Evolutionary conservation across 2,797 vertebrate species (phyloP), one percentile per base, ranked within the genome.

Genomic region (Coracias cyanogaster): DNA sequence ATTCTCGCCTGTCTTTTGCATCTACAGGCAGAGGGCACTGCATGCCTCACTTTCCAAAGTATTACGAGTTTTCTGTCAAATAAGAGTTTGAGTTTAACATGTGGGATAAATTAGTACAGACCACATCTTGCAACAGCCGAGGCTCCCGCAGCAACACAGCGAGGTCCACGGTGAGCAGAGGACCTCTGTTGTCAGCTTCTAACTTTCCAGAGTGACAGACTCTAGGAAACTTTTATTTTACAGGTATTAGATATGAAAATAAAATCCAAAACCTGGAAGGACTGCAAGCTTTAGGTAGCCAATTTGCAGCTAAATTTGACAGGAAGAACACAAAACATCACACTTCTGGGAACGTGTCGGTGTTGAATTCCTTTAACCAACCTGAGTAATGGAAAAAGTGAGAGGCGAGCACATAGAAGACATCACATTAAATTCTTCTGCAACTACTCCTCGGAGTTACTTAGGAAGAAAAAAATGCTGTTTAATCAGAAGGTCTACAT

Each of bases 331-430:
- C 3, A 12, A 16, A 78, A 39, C 51, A 52, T 51, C 29, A n/a
- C 28, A 6, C 46, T 48, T 28, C 33, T 22, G 41, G 55, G 66
- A 82, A 79, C 9, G 29, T 35, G 28, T 6, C 69, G 5, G 43
- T 21, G 66, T 3, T 69, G 88, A 89, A 90, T 91, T 94, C 88
- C 87, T 57, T 49, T 37, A 66, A 46, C 8, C 7, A 79, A 79
- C 28, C 21, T 46, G 45, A 84, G 89, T 90, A 90, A 96, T 74
- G 88, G 90, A 92, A 94, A 93, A 92, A 95, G 22, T 72, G 73
- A 94, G 80, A 92, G 19, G 31, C 31, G 46, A 89, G 58, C 7
- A 70, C 18, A 41, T 7, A 86, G 72, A 67, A 57, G 58, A 67
- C 28, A 51, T 28, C 19, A 20, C 58, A 28, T 28, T 35, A 25